Conservation (phyloP, 2,113 vertebrate genomes). For the Sinocyclocheilus anshuiensis region DNA sequence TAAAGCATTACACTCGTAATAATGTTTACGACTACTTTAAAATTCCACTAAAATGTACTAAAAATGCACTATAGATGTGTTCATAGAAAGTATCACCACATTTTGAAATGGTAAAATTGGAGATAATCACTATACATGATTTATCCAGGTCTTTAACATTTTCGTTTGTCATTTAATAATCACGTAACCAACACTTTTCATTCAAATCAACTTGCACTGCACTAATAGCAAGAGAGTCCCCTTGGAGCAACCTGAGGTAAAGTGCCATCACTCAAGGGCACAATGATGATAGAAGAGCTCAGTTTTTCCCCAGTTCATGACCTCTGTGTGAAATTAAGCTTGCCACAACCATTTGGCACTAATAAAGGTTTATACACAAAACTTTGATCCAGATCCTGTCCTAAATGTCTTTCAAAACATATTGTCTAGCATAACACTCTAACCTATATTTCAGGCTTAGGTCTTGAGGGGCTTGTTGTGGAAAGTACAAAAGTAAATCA, state of each 20-base stretch:
- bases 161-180: background rate
- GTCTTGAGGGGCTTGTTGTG: background rate
- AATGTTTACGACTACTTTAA: background rate
- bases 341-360: conserved; percentile 14
- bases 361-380: conserved; percentile 3
- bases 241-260: conserved; percentile 20
- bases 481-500: background rate
- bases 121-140: conserved; percentile 6
- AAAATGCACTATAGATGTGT: conserved; percentile 13
- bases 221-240: conserved; percentile 21
- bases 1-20: background rate
- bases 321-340: conserved; percentile 10
- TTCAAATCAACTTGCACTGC: background rate
- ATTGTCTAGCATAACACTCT: background rate
- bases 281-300: background rate
- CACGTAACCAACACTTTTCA: background rate
- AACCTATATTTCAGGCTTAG: background rate
- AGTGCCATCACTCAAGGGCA: conserved; percentile 32
- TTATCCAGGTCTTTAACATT: background rate
- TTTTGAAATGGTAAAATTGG: background rate
- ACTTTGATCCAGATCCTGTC: conserved; percentile 9
- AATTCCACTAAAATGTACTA: background rate
- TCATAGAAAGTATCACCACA: conserved; percentile 8
- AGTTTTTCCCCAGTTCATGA: background rate
- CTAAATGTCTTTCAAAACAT: background rate